Percentiles rank a stretch among this genome's conserved stretches.
Conservation (phyloP, 2,113 vertebrate genomes). For the Bostrychus sinensis region DNA sequence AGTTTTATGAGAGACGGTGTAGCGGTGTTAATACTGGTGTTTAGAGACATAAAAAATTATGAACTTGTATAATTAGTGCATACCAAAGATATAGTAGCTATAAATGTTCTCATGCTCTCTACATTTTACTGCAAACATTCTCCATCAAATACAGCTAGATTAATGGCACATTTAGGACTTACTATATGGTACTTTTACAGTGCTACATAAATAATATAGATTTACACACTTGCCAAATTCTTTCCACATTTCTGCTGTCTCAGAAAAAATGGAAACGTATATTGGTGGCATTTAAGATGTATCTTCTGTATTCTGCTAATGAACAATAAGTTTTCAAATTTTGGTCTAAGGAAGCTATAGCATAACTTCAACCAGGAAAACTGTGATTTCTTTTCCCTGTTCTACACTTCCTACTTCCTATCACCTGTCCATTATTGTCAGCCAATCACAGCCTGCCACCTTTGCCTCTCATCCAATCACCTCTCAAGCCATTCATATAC, state of each 20-base stretch:
- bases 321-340: too few species aligned
- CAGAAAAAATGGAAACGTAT: neutral
- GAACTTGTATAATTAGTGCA: conserved; percentile 24
- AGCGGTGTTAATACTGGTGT: conserved; percentile 37
- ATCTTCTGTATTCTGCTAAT: too few species aligned
- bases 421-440: too few species aligned
- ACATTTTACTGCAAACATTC: neutral
- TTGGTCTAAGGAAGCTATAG: too few species aligned
- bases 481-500: too few species aligned
- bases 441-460: too few species aligned
- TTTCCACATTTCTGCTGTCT: neutral
- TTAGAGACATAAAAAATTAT: conserved; percentile 27
- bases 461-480: too few species aligned
- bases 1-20: conserved; percentile 43
- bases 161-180: neutral
- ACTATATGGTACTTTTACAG: neutral
- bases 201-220: neutral
- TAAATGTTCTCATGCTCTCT: neutral
- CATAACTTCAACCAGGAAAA: too few species aligned
- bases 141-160: neutral
- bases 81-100: conserved; percentile 6
- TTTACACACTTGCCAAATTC: neutral
- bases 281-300: too few species aligned
- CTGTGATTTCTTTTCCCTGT: too few species aligned
- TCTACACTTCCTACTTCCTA: too few species aligned